Evolutionary conservation across 2,113 vertebrate genomes (phyloP).

Genomic region (Hypanus sabinus): DNA sequence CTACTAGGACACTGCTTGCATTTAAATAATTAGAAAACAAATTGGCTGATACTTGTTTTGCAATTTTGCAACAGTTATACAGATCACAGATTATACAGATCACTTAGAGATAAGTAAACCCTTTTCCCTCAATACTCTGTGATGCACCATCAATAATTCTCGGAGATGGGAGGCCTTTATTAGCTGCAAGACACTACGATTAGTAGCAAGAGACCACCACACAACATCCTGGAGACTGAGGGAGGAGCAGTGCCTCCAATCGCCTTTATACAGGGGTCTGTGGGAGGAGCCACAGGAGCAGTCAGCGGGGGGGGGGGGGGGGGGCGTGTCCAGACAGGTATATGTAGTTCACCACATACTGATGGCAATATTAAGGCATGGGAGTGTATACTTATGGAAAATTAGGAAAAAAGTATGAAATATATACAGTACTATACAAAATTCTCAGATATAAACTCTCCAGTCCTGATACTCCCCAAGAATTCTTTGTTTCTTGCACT

Average conservation of each 20-base stretch:
- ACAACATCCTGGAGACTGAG: no score
- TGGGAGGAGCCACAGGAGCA: no score
- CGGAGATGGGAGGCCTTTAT: no score
- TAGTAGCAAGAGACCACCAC: no score
- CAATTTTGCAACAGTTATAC: background rate
- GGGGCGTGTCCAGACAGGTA: no score
- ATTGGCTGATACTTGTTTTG: background rate
- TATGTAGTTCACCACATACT: no score
- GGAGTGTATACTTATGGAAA: background rate
- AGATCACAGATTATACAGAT: background rate
- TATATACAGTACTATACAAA: background rate
- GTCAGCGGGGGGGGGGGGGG: no score
- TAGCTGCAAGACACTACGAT: no score
- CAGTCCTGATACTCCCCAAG: background rate
- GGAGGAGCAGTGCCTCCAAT: no score
- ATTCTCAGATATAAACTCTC: background rate
- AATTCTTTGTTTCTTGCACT: background rate
- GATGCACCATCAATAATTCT: no score
- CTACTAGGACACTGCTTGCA: background rate
- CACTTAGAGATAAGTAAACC: background rate
- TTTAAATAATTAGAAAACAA: background rate
- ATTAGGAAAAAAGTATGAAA: background rate
- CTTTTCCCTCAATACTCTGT: background rate
- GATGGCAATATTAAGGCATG: background rate
- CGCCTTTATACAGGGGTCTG: no score